Evolutionary conservation across 2,888 invertebrate species (phyloP), one percentile per base, ranked within the genome.

Genomic region (Trachelus troglodyta): DNA sequence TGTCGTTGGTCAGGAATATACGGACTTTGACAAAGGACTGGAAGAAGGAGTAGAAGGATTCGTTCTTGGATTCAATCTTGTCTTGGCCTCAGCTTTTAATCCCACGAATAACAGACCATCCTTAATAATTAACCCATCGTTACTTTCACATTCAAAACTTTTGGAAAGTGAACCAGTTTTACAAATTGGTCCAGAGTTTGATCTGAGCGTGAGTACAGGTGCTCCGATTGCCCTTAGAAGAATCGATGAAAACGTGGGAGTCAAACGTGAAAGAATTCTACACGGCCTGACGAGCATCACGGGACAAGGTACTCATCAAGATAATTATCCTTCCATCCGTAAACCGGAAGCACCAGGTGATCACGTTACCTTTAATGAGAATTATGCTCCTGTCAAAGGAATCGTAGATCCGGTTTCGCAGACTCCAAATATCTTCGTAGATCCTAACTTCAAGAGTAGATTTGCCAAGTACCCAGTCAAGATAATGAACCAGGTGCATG

Each of bases 31-130:
- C 92, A 94, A 93, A 87, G 94, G 95, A 69, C 89, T 93, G 68
- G 93, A 94, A 80, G 95, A 94, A 80, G 95, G 95, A 12, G 93
- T 95, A 80, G 95, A 95, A 90, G 95, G 95, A 6, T 94, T 94
- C 88, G 92, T 95, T 82, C 94, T 94, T 86, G 95, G 95, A 12
- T 94, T 94, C 83, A 95, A 95, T 85, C 93, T 95, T 90, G 92
- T 95, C 68, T 87, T 95, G 71, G 89, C 92, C 1, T 94, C 95
- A 12, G 94, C 94, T 11, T 93, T 94, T 81, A 92, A 85, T 34
- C 78, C 80, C n/a, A 76, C 79, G 1, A 79, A n/a, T n/a, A 9
- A 33, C 30, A 35, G 30, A 30, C 71, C 71, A 34, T 31, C 31
- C 33, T 31, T 34, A 31, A 33, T 71, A 15, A 9, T 3, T 6